These are phyloP conservation scores for Heteromyza rotundicornis DNA, from an alignment of 2,888 invertebrate genomes.

Conservation along the genomic window DNA sequence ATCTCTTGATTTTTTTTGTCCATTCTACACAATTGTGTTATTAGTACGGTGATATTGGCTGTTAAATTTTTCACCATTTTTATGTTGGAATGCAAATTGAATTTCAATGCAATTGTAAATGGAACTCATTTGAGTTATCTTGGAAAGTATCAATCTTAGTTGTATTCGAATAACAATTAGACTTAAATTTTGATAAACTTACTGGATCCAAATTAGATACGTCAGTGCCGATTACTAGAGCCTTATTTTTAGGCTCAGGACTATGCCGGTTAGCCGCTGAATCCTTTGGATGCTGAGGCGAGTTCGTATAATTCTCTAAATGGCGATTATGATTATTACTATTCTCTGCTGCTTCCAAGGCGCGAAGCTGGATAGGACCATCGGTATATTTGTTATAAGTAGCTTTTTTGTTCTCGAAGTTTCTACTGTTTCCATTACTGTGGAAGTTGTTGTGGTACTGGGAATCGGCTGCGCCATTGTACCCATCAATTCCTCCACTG, in stretches of 20 bases:
- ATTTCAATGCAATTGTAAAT: no score
- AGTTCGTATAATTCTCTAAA: slow-evolving; percentile 35
- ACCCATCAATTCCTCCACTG: slow-evolving; percentile 45
- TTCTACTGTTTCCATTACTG: slow-evolving; percentile 25
- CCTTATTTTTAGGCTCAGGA: slow-evolving; percentile 63
- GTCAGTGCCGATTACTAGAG: slow-evolving; percentile 74
- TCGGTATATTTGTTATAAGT: slow-evolving; percentile 61
- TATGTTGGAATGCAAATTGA: no score
- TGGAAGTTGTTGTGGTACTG: slow-evolving; percentile 30
- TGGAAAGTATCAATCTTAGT: no score
- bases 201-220: slow-evolving; percentile 73
- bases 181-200: no score
- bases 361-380: slow-evolving; percentile 55
- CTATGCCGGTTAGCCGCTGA: slow-evolving; percentile 32
- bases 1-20: no score
- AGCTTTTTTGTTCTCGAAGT: slow-evolving; percentile 45
- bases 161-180: no score
- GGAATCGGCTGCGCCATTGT: slow-evolving; percentile 44
- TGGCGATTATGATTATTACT: slow-evolving; percentile 39
- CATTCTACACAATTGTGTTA: no score
- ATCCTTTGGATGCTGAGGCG: slow-evolving; percentile 47
- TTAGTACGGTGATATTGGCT: no score
- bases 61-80: no score
- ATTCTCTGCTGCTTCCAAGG: slow-evolving; percentile 41
- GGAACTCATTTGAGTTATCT: no score